phyloP scores from a whole-genome alignment of 2,888 invertebrate species.

The Lamellibrachia columna region DNA sequence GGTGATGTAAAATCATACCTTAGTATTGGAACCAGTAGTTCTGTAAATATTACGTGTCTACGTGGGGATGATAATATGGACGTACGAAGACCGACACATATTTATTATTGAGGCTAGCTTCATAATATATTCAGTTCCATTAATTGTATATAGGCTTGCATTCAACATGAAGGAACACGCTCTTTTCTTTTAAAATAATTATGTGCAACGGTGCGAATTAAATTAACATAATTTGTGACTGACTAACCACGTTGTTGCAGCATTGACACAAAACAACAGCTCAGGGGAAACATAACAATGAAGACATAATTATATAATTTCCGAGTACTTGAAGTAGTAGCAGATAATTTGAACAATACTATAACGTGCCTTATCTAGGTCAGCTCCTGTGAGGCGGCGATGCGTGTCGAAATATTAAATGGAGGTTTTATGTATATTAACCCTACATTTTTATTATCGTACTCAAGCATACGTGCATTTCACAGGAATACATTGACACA shows the following conservation, averaged over 20 bases:
- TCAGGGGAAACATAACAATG: neutral
- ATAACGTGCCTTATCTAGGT: neutral
- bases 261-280: neutral
- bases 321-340: neutral
- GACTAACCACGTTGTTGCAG: neutral
- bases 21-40: neutral
- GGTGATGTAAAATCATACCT: neutral
- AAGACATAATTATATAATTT: neutral
- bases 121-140: neutral
- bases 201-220: neutral
- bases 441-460: neutral
- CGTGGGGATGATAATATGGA: neutral
- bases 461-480: neutral
- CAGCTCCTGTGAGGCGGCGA: neutral
- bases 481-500: neutral
- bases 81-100: neutral
- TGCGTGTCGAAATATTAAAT: neutral
- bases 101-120: neutral
- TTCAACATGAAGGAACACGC: neutral
- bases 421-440: neutral
- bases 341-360: neutral
- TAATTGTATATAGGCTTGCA: neutral
- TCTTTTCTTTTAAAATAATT: neutral
- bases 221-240: neutral
- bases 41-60: neutral